A percentile compares a stretch with the other conserved stretches of the same genome.
These are phyloP conservation scores for Erythrocercus mccallii DNA, from an alignment of 2,113 vertebrate species.

Conservation along the genomic window DNA sequence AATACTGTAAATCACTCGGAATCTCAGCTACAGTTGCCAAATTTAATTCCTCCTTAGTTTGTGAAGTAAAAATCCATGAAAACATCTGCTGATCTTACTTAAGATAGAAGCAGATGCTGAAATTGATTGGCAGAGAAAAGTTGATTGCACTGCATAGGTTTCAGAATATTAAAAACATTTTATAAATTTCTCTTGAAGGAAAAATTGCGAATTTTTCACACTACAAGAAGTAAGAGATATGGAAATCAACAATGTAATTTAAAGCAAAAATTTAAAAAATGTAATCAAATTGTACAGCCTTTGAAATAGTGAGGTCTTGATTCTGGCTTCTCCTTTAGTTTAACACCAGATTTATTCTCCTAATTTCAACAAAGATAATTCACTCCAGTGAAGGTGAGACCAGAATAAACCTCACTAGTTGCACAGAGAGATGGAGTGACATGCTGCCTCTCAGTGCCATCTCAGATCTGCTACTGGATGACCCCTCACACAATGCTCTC, in stretches of 20 bases:
- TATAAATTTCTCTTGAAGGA: background rate
- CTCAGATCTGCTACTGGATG: background rate
- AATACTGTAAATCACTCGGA: background rate
- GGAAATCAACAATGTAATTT: background rate
- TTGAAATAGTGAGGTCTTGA: background rate
- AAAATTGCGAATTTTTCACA: background rate
- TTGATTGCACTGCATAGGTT: background rate
- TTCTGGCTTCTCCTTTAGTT: background rate
- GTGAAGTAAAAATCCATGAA: background rate
- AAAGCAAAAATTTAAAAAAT: background rate
- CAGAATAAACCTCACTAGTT: background rate
- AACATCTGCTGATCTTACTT: constrained; percentile 9
- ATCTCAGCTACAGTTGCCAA: background rate
- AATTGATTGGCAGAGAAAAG: background rate
- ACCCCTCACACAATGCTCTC: background rate
- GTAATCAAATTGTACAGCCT: background rate
- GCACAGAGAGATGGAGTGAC: background rate
- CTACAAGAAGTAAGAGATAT: background rate
- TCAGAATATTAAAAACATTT: background rate
- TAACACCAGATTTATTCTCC: background rate
- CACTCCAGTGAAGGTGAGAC: background rate
- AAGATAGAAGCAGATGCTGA: background rate
- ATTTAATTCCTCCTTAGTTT: background rate
- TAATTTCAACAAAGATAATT: background rate
- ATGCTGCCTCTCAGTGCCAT: background rate